A percentile compares a stretch with the other conserved stretches of the same genome.
Evolutionary conservation across 2,113 vertebrate genomes (phyloP).

Genomic region (Aix galericulata): DNA sequence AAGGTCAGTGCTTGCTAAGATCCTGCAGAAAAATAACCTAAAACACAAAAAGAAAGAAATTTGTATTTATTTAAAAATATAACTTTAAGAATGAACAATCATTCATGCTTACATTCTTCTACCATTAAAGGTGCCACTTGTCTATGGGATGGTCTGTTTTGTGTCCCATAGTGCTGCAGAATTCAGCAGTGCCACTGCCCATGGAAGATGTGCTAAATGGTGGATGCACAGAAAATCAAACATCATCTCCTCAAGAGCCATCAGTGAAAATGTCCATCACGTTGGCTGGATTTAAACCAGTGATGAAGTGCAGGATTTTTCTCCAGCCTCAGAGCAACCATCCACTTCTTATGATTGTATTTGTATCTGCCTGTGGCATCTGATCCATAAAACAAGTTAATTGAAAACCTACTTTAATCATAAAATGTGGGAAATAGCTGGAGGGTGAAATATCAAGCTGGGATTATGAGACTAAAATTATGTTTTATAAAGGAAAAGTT

Average conservation of each 20-base stretch:
- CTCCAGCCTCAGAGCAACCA: neutral
- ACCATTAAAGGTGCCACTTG: neutral
- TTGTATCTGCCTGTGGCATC: slow-evolving; percentile 34
- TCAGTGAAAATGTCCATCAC: neutral
- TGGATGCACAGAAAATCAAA: neutral
- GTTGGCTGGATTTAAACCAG: neutral
- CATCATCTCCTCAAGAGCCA: neutral
- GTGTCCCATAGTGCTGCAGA: neutral
- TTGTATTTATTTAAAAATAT: neutral
- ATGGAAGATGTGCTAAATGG: neutral
- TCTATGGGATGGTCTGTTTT: neutral
- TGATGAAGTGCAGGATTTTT: neutral
- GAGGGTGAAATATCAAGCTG: slow-evolving; percentile 40
- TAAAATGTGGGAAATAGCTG: slow-evolving; percentile 50
- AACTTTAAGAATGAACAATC: neutral
- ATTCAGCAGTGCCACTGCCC: neutral
- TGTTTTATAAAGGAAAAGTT: slow-evolving; percentile 37
- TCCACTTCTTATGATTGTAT: neutral
- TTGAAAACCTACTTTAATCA: slow-evolving; percentile 44
- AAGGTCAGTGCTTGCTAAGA: neutral
- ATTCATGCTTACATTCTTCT: neutral
- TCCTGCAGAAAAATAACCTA: neutral
- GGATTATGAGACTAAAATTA: slow-evolving; percentile 29
- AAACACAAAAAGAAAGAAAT: neutral
- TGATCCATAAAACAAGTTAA: slow-evolving; percentile 21